A percentile compares a stretch with the other conserved stretches of the same genome.
Evolutionary conservation across 2,888 invertebrate genomes (phyloP).

Genomic region (Pardosa pseudoannulata): DNA sequence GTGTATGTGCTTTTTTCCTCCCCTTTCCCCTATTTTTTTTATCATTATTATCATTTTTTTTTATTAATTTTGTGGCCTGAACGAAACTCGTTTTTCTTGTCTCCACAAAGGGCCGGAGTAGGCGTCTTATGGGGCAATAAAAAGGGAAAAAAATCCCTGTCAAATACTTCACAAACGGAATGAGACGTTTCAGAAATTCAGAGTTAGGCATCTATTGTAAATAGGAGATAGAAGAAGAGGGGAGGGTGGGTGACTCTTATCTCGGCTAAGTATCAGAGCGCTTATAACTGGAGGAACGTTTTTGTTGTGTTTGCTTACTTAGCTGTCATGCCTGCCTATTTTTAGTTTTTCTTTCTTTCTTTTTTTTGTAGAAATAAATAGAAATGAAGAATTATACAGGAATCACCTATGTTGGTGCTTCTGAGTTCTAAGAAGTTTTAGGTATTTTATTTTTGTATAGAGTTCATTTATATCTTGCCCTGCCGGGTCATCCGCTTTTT

Average conservation of each 20-base stretch:
- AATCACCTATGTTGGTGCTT: not conserved
- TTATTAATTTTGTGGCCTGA: slow-evolving; percentile 2
- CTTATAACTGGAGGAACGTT: not conserved
- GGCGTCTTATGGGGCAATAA: slow-evolving; percentile 15
- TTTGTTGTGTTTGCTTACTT: not conserved
- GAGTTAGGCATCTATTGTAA: not conserved
- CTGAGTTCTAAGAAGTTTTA: not conserved
- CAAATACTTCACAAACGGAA: slow-evolving; percentile 15
- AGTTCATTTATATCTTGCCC: no score
- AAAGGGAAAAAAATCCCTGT: not conserved
- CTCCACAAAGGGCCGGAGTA: not conserved
- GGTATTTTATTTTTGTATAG: no score
- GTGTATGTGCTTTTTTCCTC: not conserved
- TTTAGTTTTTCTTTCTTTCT: no score
- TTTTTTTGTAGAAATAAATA: not conserved
- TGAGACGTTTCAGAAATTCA: slow-evolving; percentile 12
- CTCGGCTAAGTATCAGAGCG: not conserved
- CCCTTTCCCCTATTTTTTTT: not conserved
- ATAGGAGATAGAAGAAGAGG: not conserved
- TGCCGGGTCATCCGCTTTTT: not conserved
- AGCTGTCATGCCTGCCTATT: slow-evolving; percentile 10
- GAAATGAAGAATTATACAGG: not conserved
- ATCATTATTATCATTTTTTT: not conserved
- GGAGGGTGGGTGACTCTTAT: not conserved
- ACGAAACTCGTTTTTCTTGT: slow-evolving; percentile 16